phyloP scores from a whole-genome alignment of 2,113 vertebrate species.

The Rhinogobius similis region DNA sequence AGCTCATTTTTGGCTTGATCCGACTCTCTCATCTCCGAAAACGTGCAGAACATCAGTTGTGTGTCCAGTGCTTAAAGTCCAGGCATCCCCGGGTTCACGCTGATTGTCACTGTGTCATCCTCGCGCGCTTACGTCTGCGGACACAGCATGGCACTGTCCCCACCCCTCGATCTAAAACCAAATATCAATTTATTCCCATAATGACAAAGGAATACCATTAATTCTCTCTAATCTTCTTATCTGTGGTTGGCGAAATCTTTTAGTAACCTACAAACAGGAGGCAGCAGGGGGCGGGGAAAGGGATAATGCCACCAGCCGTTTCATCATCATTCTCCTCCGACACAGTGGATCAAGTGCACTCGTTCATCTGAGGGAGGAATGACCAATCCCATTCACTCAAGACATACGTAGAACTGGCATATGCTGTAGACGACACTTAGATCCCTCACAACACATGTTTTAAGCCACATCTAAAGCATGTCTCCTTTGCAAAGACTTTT shows the following conservation, averaged over 20 bases:
- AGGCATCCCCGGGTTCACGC: constrained; percentile 42
- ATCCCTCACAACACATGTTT: background rate
- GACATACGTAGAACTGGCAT: constrained; percentile 42
- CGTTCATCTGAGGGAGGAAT: constrained; percentile 32
- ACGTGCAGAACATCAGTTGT: constrained; percentile 45
- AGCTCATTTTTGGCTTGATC: constrained; percentile 26
- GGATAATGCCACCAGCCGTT: constrained; percentile 64
- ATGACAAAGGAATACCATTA: constrained; percentile 83
- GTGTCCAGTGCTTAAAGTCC: constrained; percentile 44
- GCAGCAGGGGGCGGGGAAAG: constrained; percentile 50
- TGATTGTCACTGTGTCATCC: constrained; percentile 53
- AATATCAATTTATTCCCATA: constrained; percentile 83
- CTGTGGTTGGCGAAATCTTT: constrained; percentile 79
- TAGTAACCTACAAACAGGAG: constrained; percentile 80
- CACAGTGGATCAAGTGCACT: constrained; percentile 6
- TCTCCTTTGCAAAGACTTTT: background rate
- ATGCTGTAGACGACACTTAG: constrained; percentile 40
- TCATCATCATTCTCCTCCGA: constrained; percentile 58
- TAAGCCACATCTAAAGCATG: background rate
- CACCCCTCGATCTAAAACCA: constrained; percentile 73
- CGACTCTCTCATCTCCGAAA: constrained; percentile 41
- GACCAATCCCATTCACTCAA: background rate
- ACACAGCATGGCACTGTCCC: constrained; percentile 60
- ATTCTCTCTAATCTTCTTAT: constrained; percentile 84
- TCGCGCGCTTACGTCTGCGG: constrained; percentile 54